Percentiles rank a stretch among this genome's conserved stretches.
These are phyloP conservation scores for Oryzias woworae DNA, from an alignment of 2,113 vertebrate species.

Conservation along the genomic window DNA sequence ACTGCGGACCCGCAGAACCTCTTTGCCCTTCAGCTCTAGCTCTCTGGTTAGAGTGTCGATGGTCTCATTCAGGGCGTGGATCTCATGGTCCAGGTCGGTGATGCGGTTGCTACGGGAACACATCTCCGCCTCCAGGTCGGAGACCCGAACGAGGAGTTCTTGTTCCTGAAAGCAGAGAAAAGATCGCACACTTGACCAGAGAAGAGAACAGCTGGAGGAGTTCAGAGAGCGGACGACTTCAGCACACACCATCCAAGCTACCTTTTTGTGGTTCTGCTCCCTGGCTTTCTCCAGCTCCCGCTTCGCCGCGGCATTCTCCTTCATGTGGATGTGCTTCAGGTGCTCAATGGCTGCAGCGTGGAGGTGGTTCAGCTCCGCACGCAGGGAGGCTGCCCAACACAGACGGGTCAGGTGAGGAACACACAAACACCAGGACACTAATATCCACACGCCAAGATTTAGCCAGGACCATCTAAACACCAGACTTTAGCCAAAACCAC, in stretches of 20 bases:
- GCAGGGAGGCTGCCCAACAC: conserved; percentile 83
- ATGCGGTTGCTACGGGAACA: conserved; percentile 90
- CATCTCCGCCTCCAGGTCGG: conserved; percentile 87
- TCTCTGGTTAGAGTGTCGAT: conserved; percentile 91
- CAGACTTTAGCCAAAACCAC: too few relatives aligned
- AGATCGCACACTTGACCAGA: neutral
- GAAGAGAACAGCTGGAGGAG: too few relatives aligned
- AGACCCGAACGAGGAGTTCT: conserved; percentile 85
- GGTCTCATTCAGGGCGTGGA: conserved; percentile 91
- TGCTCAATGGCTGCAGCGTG: conserved; percentile 91
- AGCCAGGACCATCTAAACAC: too few relatives aligned
- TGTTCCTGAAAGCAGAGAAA: conserved; percentile 77
- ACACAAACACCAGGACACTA: too few relatives aligned
- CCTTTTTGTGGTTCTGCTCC: conserved; percentile 86
- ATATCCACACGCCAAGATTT: too few relatives aligned
- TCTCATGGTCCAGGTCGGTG: conserved; percentile 90
- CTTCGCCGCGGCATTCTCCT: conserved; percentile 83
- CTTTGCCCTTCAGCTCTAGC: conserved; percentile 94
- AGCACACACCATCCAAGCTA: conserved; percentile 23
- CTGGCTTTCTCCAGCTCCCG: conserved; percentile 87
- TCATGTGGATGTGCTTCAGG: conserved; percentile 87
- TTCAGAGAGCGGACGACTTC: too few relatives aligned
- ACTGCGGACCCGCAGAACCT: conserved; percentile 92
- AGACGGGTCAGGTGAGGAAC: neutral
- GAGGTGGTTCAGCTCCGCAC: conserved; percentile 94